Percentiles rank a stretch among this genome's conserved stretches.
Evolutionary conservation across 1,140 invertebrate species (phyloP).

Genomic region (Drosophila tsacasi): DNA sequence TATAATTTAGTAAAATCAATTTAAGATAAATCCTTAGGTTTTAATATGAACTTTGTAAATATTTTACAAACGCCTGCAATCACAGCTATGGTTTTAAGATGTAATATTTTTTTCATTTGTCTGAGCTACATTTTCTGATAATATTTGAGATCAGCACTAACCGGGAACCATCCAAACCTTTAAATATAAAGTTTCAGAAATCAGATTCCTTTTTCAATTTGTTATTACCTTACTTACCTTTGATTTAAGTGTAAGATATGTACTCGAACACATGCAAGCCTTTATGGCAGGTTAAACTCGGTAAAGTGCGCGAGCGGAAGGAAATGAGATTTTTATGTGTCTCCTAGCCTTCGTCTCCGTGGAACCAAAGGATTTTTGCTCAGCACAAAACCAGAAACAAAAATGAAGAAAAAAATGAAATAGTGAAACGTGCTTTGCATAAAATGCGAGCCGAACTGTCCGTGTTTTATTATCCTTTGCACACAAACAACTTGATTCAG

Average conservation of each 20-base stretch:
- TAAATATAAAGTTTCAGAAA: not conserved
- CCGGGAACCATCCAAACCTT: too few species aligned
- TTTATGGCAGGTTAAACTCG: slow-evolving; percentile 67
- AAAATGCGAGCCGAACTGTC: slow-evolving; percentile 33
- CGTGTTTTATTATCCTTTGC: slow-evolving; percentile 39
- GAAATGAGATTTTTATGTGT: slow-evolving; percentile 75
- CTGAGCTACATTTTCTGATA: too few species aligned
- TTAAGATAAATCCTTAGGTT: not conserved
- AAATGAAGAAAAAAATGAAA: slow-evolving; percentile 22
- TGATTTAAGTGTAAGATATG: slow-evolving; percentile 1
- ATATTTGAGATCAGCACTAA: too few species aligned
- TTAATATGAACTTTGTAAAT: not conserved
- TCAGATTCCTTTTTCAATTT: not conserved
- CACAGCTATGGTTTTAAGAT: not conserved
- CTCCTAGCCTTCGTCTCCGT: slow-evolving; percentile 17
- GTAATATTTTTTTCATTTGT: not conserved
- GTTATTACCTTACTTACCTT: not conserved
- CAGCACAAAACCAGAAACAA: not conserved
- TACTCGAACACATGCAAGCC: slow-evolving; percentile 35
- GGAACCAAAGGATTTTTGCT: slow-evolving; percentile 20
- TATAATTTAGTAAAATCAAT: not conserved
- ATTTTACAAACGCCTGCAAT: not conserved
- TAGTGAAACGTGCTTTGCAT: slow-evolving; percentile 69
- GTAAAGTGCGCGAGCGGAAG: slow-evolving; percentile 53
- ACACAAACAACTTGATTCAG: slow-evolving; percentile 43